Evolutionary conservation across 1,140 invertebrate species (phyloP).

Genomic region (Bombus ignitus): DNA sequence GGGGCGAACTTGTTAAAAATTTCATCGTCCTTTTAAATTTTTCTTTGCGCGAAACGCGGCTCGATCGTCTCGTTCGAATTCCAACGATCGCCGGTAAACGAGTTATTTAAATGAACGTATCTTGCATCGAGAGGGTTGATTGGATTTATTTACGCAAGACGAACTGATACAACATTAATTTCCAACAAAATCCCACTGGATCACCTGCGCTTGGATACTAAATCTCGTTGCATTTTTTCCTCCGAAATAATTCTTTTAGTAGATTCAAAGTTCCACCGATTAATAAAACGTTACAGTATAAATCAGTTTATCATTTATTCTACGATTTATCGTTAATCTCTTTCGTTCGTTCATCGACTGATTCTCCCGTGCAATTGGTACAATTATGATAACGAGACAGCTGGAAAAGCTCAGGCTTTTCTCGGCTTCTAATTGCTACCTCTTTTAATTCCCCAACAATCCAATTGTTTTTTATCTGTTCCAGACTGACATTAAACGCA

Average conservation of each 20-base stretch:
- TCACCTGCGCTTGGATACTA: no score
- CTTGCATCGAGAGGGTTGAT: background rate
- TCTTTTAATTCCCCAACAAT: background rate
- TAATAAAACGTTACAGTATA: background rate
- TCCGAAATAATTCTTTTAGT: background rate
- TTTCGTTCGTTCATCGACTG: background rate
- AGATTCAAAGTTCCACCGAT: background rate
- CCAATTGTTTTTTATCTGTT: background rate
- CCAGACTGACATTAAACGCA: background rate
- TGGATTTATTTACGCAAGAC: background rate
- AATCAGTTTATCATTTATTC: background rate
- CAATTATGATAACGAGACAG: background rate
- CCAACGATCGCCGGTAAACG: background rate
- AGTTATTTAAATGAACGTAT: constrained; percentile 21
- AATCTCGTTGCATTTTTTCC: background rate
- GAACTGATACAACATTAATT: constrained; percentile 9
- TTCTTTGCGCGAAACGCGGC: background rate
- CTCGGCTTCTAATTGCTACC: background rate
- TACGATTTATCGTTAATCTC: background rate
- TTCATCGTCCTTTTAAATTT: background rate
- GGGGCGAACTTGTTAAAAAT: background rate
- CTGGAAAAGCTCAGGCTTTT: background rate
- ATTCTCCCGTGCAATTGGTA: background rate
- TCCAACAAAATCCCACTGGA: background rate
- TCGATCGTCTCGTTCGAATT: background rate